These are phyloP conservation scores for Nematostella vectensis DNA, from an alignment of 92 coral and sea anemone species.

Conservation along the genomic window DNA sequence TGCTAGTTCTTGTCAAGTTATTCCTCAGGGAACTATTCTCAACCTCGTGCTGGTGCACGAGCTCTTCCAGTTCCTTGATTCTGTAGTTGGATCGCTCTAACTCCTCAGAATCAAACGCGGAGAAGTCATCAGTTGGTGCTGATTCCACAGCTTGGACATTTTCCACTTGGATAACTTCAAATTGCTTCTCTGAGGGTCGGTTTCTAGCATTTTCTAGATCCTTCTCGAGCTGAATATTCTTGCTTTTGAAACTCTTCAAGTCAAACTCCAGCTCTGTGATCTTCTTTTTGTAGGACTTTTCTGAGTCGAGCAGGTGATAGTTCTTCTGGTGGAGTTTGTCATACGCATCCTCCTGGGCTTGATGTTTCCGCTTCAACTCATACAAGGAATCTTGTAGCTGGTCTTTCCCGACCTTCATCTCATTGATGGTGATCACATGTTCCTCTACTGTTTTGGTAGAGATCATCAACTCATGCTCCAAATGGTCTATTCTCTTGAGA, in stretches of 20 bases:
- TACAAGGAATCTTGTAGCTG: conserved; percentile 1
- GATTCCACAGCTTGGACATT: conserved; percentile 18
- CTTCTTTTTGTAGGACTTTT: conserved; percentile 11
- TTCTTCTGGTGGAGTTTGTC: conserved; percentile 21
- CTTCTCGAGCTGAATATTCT: conserved; percentile 14
- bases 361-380: conserved; percentile 32
- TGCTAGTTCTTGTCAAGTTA: conserved; percentile 15
- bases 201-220: conserved; percentile 20
- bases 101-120: conserved; percentile 23
- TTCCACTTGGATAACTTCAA: conserved; percentile 22
- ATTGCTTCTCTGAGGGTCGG: conserved; percentile 22
- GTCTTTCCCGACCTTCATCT: conserved; percentile 2
- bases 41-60: conserved; percentile 26
- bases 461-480: background rate
- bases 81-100: conserved; percentile 23
- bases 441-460: background rate
- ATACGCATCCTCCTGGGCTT: conserved; percentile 21
- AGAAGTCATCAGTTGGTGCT: conserved; percentile 18
- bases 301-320: conserved; percentile 6
- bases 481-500: background rate
- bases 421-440: background rate
- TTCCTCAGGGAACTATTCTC: conserved; percentile 22
- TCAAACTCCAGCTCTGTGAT: conserved; percentile 9
- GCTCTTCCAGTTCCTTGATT: conserved; percentile 30
- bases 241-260: conserved; percentile 6